Evolutionary conservation across 2,888 invertebrate species (phyloP).

Genomic region (Macrophya alboannulata): DNA sequence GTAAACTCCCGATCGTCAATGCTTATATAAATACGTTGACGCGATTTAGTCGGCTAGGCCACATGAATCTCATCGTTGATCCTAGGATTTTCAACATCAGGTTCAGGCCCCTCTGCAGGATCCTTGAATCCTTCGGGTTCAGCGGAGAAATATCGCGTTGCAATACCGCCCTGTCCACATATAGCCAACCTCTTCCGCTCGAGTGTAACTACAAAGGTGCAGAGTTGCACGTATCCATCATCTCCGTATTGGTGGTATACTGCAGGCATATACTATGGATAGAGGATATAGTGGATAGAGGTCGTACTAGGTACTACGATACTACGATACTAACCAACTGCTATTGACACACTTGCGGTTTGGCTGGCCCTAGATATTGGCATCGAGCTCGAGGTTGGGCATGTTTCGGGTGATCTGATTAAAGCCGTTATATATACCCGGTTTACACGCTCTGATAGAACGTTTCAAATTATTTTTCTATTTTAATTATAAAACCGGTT

Average conservation of each 20-base stretch:
- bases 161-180: constrained; percentile 40
- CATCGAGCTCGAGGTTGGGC: constrained; percentile 33
- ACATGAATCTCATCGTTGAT: not conserved
- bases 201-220: constrained; percentile 52
- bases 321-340: constrained; percentile 53
- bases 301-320: constrained; percentile 35
- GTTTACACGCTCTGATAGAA: constrained; percentile 4
- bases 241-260: constrained; percentile 33
- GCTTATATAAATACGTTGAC: constrained; percentile 30
- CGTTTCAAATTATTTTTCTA: not conserved
- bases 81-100: not conserved
- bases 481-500: not conserved
- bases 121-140: constrained; percentile 34
- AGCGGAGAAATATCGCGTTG: constrained; percentile 46
- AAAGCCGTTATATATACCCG: constrained; percentile 12
- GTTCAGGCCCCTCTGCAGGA: not conserved
- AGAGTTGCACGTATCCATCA: constrained; percentile 50
- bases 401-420: constrained; percentile 51
- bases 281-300: constrained; percentile 41
- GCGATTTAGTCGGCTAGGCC: not conserved
- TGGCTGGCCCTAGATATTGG: constrained; percentile 52
- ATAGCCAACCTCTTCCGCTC: constrained; percentile 43
- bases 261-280: constrained; percentile 27
- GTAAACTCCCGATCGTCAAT: not conserved
- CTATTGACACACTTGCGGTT: constrained; percentile 55